These are phyloP conservation scores for Podarcis muralis DNA, from an alignment of 2,113 vertebrate species.

Conservation along the genomic window DNA sequence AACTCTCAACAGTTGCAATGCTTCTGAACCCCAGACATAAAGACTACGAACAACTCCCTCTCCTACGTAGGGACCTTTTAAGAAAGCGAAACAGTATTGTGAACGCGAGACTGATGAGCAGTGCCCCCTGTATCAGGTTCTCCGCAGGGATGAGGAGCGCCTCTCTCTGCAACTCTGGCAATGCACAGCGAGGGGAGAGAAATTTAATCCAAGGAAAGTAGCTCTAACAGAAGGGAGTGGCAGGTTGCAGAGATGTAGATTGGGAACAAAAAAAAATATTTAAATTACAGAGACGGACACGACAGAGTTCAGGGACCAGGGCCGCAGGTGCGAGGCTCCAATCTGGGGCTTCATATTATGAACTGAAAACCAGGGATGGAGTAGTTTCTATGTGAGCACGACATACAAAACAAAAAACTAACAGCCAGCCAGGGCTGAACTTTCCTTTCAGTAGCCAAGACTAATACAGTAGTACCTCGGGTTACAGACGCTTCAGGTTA, in stretches of 20 bases:
- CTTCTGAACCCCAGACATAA: conserved; percentile 13
- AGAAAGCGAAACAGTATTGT: conserved; percentile 9
- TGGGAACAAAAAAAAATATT: neutral
- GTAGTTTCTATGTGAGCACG: neutral
- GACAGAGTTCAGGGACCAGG: neutral
- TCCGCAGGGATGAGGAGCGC: neutral
- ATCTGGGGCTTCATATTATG: neutral
- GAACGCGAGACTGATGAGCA: neutral
- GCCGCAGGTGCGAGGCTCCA: no score
- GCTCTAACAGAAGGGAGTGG: conserved; percentile 24
- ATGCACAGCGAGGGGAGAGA: neutral
- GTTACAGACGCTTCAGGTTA: no score
- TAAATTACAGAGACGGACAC: neutral
- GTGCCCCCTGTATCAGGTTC: accelerated
- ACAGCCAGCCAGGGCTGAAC: neutral
- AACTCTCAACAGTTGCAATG: neutral
- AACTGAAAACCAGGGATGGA: neutral
- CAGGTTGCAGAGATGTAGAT: conserved; percentile 12
- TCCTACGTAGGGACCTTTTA: neutral
- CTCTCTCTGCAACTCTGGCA: neutral
- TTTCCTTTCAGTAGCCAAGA: neutral
- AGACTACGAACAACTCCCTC: neutral
- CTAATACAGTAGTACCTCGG: neutral
- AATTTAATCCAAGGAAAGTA: conserved; percentile 5
- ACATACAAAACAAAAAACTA: neutral